Evolutionary conservation across 2,888 invertebrate species (phyloP).

Genomic region (Polydesmus complanatus): DNA sequence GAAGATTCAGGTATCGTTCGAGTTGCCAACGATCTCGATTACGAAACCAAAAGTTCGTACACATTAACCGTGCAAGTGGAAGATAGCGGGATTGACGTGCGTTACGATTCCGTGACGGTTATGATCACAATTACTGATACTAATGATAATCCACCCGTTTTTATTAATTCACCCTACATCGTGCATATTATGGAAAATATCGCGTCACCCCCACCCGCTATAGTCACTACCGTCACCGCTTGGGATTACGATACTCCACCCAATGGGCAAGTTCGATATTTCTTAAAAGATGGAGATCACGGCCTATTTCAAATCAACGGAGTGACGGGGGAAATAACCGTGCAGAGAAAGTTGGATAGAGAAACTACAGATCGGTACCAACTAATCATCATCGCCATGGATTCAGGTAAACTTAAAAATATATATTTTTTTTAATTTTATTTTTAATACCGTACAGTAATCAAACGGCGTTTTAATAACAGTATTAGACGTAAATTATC

Average conservation of each 20-base stretch:
- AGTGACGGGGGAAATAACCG: constrained; percentile 75
- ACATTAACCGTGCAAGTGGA: constrained; percentile 70
- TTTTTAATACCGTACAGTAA: too few species aligned
- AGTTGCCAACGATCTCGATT: constrained; percentile 85
- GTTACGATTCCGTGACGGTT: constrained; percentile 56
- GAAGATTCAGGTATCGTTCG: constrained; percentile 82
- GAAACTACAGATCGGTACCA: constrained; percentile 71
- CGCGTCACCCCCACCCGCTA: constrained; percentile 46
- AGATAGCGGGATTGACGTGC: constrained; percentile 56
- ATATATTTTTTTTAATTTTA: too few species aligned
- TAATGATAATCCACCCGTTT: constrained; percentile 86
- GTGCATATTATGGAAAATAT: constrained; percentile 82
- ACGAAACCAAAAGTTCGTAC: constrained; percentile 74
- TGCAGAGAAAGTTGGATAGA: constrained; percentile 66
- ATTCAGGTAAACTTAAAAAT: constrained; percentile 56
- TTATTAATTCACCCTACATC: constrained; percentile 84
- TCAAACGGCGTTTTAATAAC: too few species aligned
- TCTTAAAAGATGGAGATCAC: constrained; percentile 75
- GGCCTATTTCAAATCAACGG: constrained; percentile 84
- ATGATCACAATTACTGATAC: constrained; percentile 75
- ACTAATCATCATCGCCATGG: constrained; percentile 79
- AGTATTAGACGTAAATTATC: too few species aligned
- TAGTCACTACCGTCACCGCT: constrained; percentile 53
- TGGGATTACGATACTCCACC: constrained; percentile 83
- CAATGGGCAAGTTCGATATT: constrained; percentile 76